These are phyloP conservation scores for Okamejei kenojei DNA, from an alignment of 2,797 vertebrate species.

Conservation along the genomic window DNA sequence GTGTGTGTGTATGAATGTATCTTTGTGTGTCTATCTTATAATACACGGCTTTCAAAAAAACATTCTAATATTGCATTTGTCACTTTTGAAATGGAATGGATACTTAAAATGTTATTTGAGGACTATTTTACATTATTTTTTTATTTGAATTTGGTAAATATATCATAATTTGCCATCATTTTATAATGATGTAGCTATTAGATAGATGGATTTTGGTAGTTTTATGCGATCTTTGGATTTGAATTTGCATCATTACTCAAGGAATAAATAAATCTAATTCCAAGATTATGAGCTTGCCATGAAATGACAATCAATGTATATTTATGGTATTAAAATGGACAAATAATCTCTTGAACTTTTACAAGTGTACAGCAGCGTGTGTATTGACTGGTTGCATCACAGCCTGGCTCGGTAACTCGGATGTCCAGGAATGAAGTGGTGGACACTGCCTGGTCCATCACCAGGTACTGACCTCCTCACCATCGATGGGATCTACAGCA, in stretches of 20 bases:
- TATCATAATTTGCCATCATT: not conserved
- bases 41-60: not conserved
- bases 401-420: no score
- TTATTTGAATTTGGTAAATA: not conserved
- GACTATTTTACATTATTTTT: not conserved
- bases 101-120: not conserved
- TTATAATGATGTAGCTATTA: not conserved
- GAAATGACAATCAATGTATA: not conserved
- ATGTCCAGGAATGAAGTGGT: no score
- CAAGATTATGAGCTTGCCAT: not conserved
- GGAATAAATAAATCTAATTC: not conserved
- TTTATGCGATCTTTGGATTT: constrained; percentile 1
- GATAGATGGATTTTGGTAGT: not conserved
- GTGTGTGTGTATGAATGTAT: no score
- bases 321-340: not conserved
- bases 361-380: no score
- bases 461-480: no score
- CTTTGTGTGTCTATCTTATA: not conserved
- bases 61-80: not conserved
- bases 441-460: no score
- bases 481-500: no score
- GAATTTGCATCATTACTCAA: not conserved
- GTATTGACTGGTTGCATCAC: no score
- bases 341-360: no score
- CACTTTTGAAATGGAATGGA: not conserved